Base-by-base conservation (phyloP, 2,888 invertebrate genomes). In the Apodemia duryi region DNA sequence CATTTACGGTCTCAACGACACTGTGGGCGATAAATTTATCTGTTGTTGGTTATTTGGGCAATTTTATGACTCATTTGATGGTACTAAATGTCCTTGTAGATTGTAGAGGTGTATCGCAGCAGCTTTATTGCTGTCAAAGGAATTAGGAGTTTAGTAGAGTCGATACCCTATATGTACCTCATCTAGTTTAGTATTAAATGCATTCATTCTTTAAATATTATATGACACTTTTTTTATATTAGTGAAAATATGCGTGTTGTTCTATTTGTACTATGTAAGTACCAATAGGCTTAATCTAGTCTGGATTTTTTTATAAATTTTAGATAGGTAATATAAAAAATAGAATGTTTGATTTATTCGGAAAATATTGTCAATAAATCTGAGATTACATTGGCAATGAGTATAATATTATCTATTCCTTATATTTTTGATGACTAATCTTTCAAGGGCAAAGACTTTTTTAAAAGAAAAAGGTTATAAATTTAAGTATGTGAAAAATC, bases 51-150 rank as follows among this genome's bases (percentile, higher is more conserved):
- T 85, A 86, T 91, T 89, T 84, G 78, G 84, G 83, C 76, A 86
- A 90, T 90, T 90, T 91, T 89, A 90, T 90, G 89, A 85, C 80
- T 86, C 89, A 87, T 90, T 91, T 86, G 82, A 82, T 86, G 82
- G 81, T 76, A 80, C 81, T 85, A 81, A 86, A 85, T 72, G 85
- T 82, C 83, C 72, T 70, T 81, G 79, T 78, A 74, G 77, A 74
- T 79, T 72, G 80, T 79, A 73, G 75, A 77, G 75, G 75, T 78
- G 80, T 84, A 79, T 82, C 77, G 76, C 74, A 77, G 61, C 61
- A 52, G 54, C 29, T 65, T 65, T 65, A 62, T 62, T 28, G 65
- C 64, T 51, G 61, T 62, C 29, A 65, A 46, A 64, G 52, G 29
- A 52, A 52, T 61, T 65, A 61, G 60, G 60, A 32, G 7, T 60